Percentiles rank a stretch among this genome's conserved stretches.
Conservation (phyloP, 2,113 vertebrate genomes). For the Hyla sarda region DNA sequence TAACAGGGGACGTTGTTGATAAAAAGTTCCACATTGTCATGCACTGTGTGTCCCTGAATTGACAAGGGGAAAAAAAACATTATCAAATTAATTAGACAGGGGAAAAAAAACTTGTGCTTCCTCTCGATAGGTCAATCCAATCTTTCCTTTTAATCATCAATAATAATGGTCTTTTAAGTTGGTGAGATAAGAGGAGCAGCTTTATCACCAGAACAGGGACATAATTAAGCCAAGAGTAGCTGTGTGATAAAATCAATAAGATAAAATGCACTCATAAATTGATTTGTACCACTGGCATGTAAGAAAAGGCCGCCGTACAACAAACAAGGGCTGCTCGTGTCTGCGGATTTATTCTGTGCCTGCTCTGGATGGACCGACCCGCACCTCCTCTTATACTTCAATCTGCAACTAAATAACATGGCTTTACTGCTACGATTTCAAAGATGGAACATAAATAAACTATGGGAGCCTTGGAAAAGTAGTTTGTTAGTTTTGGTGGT, state of each 20-base stretch:
- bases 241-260: slow-evolving; percentile 74
- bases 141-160: slow-evolving; percentile 55
- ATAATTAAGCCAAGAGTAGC: slow-evolving; percentile 72
- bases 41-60: slow-evolving; percentile 11
- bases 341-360: slow-evolving; percentile 4
- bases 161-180: slow-evolving; percentile 49
- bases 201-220: slow-evolving; percentile 71
- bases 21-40: slow-evolving; percentile 20
- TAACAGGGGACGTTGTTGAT: not conserved
- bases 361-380: not conserved
- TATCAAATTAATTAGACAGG: slow-evolving; percentile 39
- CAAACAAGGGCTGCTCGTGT: slow-evolving; percentile 1
- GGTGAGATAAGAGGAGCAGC: slow-evolving; percentile 67
- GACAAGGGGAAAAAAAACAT: slow-evolving; percentile 27
- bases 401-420: not conserved
- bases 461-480: not conserved
- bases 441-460: not conserved
- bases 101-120: slow-evolving; percentile 12
- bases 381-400: not conserved
- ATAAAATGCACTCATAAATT: slow-evolving; percentile 74
- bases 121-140: slow-evolving; percentile 27
- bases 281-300: slow-evolving; percentile 69
- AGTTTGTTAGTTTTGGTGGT: not conserved
- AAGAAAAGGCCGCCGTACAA: slow-evolving; percentile 26
- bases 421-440: not conserved